A percentile compares a stretch with the other conserved stretches of the same genome.
phyloP scores from a whole-genome alignment of 2,113 vertebrate genomes.

The Sylvietta virens region DNA sequence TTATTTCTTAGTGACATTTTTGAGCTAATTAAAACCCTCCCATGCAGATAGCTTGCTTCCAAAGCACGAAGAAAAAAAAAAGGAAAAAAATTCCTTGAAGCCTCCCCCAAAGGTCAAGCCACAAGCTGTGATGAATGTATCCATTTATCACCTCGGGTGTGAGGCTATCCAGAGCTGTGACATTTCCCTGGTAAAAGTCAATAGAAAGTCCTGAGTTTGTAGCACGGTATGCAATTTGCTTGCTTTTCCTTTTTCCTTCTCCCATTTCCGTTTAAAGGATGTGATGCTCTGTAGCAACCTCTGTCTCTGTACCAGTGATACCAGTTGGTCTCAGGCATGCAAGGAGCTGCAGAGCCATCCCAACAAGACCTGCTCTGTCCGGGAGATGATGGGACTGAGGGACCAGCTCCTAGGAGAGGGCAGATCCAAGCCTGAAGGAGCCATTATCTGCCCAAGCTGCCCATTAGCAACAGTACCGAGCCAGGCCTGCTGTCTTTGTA shows the following conservation, averaged over 20 bases:
- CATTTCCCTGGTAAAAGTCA: neutral
- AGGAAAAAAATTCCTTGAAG: neutral
- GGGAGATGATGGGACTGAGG: neutral
- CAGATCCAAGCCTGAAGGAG: neutral
- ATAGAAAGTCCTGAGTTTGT: neutral
- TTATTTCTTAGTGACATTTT: neutral
- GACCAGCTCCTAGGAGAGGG: neutral
- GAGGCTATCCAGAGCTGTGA: neutral
- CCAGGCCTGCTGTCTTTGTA: neutral
- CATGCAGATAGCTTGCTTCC: neutral
- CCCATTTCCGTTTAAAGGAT: neutral
- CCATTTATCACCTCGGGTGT: neutral
- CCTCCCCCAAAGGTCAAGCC: neutral
- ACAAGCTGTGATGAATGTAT: neutral
- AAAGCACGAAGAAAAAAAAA: neutral
- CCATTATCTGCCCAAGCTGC: neutral
- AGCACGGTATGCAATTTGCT: rapidly evolving
- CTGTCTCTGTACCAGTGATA: neutral
- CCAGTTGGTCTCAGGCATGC: neutral
- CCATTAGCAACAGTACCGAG: neutral
- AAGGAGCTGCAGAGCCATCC: neutral
- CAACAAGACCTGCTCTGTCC: neutral
- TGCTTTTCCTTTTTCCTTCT: neutral
- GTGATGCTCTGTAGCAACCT: neutral
- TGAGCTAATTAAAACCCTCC: neutral